phyloP scores from a whole-genome alignment of 2,888 invertebrate genomes.

The Mesopsocus fuscifrons region DNA sequence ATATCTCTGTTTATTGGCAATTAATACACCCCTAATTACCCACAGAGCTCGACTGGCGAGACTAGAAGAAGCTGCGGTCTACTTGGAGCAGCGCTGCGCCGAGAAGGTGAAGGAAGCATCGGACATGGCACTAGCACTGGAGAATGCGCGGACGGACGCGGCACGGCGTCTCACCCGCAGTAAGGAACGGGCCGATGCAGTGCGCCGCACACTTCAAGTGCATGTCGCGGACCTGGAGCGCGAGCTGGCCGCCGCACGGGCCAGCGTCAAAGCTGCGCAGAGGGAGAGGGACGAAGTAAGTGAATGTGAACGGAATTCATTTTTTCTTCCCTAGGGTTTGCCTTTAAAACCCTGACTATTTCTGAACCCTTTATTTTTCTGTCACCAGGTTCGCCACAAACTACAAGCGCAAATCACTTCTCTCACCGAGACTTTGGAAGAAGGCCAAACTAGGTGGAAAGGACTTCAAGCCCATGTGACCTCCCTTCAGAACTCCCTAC shows the following conservation, averaged over 20 bases:
- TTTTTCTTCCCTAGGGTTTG: neutral
- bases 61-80: conserved; percentile 36
- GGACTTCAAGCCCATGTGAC: conserved; percentile 42
- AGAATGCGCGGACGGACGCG: conserved; percentile 45
- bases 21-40: no score
- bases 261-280: conserved; percentile 40
- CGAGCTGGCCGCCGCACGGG: conserved; percentile 41
- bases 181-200: conserved; percentile 44
- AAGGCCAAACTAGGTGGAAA: conserved; percentile 42
- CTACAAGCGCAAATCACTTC: conserved; percentile 47
- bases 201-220: conserved; percentile 39
- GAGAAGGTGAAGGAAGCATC: conserved; percentile 49
- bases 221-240: conserved; percentile 46
- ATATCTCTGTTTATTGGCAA: no score
- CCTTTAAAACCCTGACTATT: neutral
- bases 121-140: conserved; percentile 41
- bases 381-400: conserved; percentile 38
- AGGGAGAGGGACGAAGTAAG: conserved; percentile 43
- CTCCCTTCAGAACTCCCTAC: conserved; percentile 31
- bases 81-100: conserved; percentile 38
- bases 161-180: conserved; percentile 42
- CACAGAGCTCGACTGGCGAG: conserved; percentile 29
- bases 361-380: neutral
- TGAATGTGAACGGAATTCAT: neutral
- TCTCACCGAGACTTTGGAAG: conserved; percentile 44